Base-by-base conservation (phyloP, 1,140 invertebrate genomes). In the Cherax destructor region DNA sequence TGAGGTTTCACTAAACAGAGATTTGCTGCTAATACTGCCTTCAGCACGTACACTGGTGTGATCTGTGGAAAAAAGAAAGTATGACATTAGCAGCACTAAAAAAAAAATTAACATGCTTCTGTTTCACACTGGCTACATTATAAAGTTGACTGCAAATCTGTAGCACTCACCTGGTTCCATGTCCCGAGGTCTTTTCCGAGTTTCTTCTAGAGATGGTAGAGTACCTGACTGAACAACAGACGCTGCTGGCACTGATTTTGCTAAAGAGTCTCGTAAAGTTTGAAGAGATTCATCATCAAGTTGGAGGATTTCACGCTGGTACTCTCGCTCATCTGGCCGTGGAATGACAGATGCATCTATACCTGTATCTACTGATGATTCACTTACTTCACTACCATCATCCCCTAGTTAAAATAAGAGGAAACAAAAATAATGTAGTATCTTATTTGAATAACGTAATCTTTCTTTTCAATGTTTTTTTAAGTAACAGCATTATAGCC, bases 331-430 rank as follows among this genome's bases (percentile, higher is more conserved):
- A 86, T 91, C 89, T 69, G 89, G 89, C 13, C 89, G 89, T 24
- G 89, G 89, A 65, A 91, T 85, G 41, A 91, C 89, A 49, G 89
- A 91, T 18, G 89, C 89, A 80, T 91, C 89, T 11, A 91, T 83
- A 24, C 89, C 89, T 52, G 89, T 91, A 56, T 91, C 89, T 79
- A 69, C 72, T 41, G 89, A 91, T 11, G 89, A 91, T 74, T 91
- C 89, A 56, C 89, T 91, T 16, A 91, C 49, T 41, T 91, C 89
- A 91, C 89, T 91, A 16, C 89, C 89, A 79, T 91, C 89, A 86
- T 91, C 89, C 47, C 83, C 89, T 91, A 50, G 11, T 65, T 65
- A 56, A 56, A 56, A 56, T 56, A 56, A 41, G 30, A 41, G 30
- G 30, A 41, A 41, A 41, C 30, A 41, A 41, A 41, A 41, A 41